A percentile compares a stretch with the other conserved stretches of the same genome.
These are phyloP conservation scores for Heteromurus nitidus DNA, from an alignment of 2,888 invertebrate species.

Conservation along the genomic window DNA sequence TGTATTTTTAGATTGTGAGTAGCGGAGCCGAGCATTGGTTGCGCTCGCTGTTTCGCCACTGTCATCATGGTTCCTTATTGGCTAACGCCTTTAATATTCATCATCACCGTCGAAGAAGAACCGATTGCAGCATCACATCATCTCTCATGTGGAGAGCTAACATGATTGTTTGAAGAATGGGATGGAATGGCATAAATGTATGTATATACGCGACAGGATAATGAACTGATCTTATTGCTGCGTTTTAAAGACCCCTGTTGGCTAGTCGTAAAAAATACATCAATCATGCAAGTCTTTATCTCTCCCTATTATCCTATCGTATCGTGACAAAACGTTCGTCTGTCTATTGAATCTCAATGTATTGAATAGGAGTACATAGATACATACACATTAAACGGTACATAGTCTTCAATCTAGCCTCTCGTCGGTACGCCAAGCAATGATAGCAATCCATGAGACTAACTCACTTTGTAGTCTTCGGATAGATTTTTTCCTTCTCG, in stretches of 20 bases:
- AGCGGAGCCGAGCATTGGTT: constrained; percentile 56
- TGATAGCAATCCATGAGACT: too few species aligned
- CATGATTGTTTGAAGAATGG: constrained; percentile 44
- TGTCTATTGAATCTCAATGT: background rate
- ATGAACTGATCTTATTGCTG: constrained; percentile 56
- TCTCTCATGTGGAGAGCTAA: background rate
- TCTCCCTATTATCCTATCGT: constrained; percentile 28
- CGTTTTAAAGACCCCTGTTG: constrained; percentile 47
- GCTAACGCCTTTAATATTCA: constrained; percentile 39
- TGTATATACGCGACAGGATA: constrained; percentile 50
- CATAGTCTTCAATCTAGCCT: too few species aligned
- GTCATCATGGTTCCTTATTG: constrained; percentile 62
- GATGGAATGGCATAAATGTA: constrained; percentile 16
- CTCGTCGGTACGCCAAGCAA: too few species aligned
- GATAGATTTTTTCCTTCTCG: too few species aligned
- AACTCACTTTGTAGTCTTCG: too few species aligned
- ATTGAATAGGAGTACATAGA: too few species aligned
- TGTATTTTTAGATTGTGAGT: constrained; percentile 54
- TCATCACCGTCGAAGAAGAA: constrained; percentile 43
- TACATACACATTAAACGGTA: background rate
- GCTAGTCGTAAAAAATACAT: constrained; percentile 46
- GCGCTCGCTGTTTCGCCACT: constrained; percentile 59
- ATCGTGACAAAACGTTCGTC: constrained; percentile 34
- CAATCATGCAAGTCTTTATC: constrained; percentile 54
- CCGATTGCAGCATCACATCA: constrained; percentile 43